Evolutionary conservation across 1,140 invertebrate genomes (phyloP), one percentile per base, ranked within the genome.

Genomic region (Drosophila jambulina): DNA sequence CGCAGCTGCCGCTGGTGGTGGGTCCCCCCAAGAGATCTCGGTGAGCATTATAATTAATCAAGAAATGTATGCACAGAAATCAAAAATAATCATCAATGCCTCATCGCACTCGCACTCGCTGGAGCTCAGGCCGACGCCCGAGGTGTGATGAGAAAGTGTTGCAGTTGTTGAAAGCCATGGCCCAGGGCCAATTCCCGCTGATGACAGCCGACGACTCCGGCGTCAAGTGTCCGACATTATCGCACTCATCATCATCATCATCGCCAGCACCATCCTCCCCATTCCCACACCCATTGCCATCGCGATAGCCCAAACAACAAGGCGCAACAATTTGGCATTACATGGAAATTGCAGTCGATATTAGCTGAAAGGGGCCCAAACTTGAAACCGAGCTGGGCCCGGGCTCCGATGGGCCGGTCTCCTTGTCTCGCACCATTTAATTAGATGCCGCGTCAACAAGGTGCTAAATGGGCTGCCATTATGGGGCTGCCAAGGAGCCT

Each of bases 381-480:
- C 49, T 54, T 45, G 48, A 77, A 45, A 23, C 38, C 27, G 23
- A 60, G 42, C 40, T 59, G 59, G 49, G 45, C 27, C 32, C 36
- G 43, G 34, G 29, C n/a, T 61, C 42, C 46, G 60, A 29, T 63
- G 60, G 60, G 60, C 72, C 29, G 61, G 67, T 54, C 62, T 48
- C 32, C 74, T 54, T 53, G 74, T 57, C 58, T 57, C 64, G 74
- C 43, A 78, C 75, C 76, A 74, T 91, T 90, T 90, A 90, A 90
- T 90, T 90, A 90, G 85, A 90, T 91, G 86, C 86, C 86, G 85
- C 85, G 86, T 90, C 85, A 90, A 91, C 85, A 90, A 90, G 85
- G 85, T 90, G 85, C 86, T 90, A 90, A 90, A 90, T 90, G 85
- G 78, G 40, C 75, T 85, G 81, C 75, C 78, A 90, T 90, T 90